Base-by-base conservation (phyloP, 2,888 invertebrate genomes). In the Xestia c-nigrum region DNA sequence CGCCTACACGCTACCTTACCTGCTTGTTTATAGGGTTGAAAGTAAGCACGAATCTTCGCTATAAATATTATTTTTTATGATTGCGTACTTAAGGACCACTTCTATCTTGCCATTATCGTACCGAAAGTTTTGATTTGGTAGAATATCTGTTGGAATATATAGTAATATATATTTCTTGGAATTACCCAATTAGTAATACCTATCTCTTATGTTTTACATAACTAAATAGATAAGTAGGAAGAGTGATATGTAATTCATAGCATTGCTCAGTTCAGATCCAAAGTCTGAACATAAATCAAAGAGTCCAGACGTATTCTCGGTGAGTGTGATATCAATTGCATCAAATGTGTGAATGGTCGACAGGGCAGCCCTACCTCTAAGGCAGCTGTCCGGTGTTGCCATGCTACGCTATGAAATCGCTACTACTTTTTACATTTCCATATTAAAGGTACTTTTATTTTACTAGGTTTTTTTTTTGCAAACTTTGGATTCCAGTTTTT, bases 1-100 rank as follows among this genome's bases (percentile, higher is more conserved):
- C 91, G 93, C 93, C 94, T 94, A 93, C 89, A 89, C 80, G 83
- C 90, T 90, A 87, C 77, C 89, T 92, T 94, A 94, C 94, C 94
- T 94, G 93, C 91, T 92, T 89, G 85, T 89, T 88, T 86, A 78
- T 92, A 94, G 93, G 93, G 93, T 85, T 93, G 93, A 76, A 81
- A 88, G 84, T 81, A 78, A 79, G 66, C 43, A 72, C 65, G 55
- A 66, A 55, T 14, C 64, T n/a, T 9, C 5, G 24, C 52, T 2
- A 63, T 71, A 61, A 66, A 75, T 72, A 75, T 80, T 63, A 43
- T 38, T 63, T 72, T 74, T 65, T 79, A 64, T 63, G 7, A 47
- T 55, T 6, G 1, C 16, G 47, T 38, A 65, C 7, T 24, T 14
- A 59, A 43, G 16, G 16, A 69, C 43, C 38, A 21, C 19, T 52